Conservation (phyloP, 2,113 vertebrate species). For the Sylvia atricapilla region DNA sequence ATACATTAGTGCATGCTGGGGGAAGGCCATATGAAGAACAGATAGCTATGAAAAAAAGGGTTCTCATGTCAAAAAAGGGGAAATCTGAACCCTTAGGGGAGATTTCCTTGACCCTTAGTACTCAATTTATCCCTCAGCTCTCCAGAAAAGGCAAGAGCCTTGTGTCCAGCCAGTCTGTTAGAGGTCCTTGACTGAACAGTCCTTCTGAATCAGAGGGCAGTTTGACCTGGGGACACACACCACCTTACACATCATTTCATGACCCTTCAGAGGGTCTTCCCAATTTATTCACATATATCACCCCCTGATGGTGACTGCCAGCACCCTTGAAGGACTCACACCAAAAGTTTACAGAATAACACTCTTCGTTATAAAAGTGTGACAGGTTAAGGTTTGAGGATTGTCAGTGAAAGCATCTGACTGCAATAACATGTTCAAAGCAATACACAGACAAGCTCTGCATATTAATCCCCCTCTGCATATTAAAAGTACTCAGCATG, state of each 20-base stretch:
- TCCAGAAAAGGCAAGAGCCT: background rate
- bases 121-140: background rate
- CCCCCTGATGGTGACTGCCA: background rate
- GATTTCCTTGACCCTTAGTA: accelerated
- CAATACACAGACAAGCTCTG: background rate
- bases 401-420: background rate
- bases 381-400: background rate
- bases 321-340: background rate
- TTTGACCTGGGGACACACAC: background rate
- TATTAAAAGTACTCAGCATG: background rate
- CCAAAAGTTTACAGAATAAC: background rate
- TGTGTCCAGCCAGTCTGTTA: background rate
- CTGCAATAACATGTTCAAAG: background rate
- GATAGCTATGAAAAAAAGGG: background rate
- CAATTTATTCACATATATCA: background rate
- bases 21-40: background rate
- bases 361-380: background rate
- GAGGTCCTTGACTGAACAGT: background rate
- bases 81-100: background rate
- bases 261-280: accelerated
- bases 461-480: background rate
- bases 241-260: background rate
- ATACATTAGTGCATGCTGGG: background rate
- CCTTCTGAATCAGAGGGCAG: background rate
- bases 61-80: background rate